phyloP scores from a whole-genome alignment of 2,797 vertebrate species.

The Onychomys torridus region DNA sequence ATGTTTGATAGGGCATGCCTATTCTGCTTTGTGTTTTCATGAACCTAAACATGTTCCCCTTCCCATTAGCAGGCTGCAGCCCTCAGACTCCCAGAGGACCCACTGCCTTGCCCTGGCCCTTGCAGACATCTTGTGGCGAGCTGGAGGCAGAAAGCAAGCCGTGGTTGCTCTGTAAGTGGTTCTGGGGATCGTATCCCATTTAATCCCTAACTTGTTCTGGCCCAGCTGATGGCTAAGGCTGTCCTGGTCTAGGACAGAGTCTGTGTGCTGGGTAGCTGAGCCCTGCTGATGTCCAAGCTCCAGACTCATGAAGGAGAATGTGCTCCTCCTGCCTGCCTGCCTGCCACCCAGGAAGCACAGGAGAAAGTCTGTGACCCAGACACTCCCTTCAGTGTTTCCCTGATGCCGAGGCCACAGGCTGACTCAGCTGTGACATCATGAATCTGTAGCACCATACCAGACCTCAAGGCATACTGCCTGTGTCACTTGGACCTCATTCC shows the following conservation, averaged over 20 bases:
- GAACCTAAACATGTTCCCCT: not conserved
- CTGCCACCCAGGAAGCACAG: not conserved
- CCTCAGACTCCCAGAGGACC: conserved; percentile 89
- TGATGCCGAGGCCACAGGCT: not conserved
- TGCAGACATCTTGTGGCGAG: conserved; percentile 94
- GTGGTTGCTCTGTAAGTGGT: conserved; percentile 92
- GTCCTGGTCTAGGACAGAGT: not conserved
- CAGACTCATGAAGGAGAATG: not conserved
- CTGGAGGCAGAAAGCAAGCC: conserved; percentile 90
- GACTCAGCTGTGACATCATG: not conserved
- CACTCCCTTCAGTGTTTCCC: not conserved
- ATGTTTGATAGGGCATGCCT: accelerated
- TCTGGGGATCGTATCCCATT: not conserved
- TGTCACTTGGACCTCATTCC: not conserved
- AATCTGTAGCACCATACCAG: too few relatives aligned
- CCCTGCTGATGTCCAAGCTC: not conserved
- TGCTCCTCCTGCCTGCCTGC: not conserved
- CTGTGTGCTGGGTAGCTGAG: not conserved
- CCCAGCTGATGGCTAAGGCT: not conserved
- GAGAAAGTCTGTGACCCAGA: not conserved
- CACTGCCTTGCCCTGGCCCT: conserved; percentile 90
- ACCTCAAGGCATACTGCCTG: not conserved
- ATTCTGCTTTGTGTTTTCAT: not conserved
- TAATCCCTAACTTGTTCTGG: not conserved
- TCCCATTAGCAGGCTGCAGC: conserved; percentile 87